Percentiles rank a stretch among this genome's conserved stretches.
phyloP scores from a whole-genome alignment of 2,888 invertebrate genomes.

The Thymelicus acteon region DNA sequence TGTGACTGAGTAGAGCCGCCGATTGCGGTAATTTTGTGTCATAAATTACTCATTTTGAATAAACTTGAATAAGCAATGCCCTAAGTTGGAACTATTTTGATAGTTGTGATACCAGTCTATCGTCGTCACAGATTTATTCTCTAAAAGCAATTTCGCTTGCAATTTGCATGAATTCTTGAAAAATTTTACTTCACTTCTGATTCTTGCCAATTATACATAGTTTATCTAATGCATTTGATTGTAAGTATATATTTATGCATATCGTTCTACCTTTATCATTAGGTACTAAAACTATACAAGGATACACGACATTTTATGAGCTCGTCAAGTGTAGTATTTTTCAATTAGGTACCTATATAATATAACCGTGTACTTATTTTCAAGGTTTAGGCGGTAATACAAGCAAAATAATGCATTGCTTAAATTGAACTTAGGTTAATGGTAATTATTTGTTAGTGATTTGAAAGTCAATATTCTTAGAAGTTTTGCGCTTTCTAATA shows the following conservation, averaged over 20 bases:
- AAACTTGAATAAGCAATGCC: no score
- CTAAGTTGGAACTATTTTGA: no score
- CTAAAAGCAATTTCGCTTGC: no score
- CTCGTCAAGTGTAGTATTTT: constrained; percentile 16
- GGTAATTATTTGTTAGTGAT: not conserved
- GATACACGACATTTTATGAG: not conserved
- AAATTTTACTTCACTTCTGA: no score
- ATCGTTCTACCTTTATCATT: constrained; percentile 19
- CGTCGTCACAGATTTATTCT: no score
- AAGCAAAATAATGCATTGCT: not conserved
- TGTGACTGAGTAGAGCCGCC: no score
- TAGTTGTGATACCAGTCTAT: no score
- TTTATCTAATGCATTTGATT: constrained; percentile 14
- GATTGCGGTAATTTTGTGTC: no score
- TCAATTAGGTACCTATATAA: constrained; percentile 4
- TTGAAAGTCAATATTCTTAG: constrained; percentile 2
- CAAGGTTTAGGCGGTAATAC: constrained; percentile 2
- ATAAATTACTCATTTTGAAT: no score
- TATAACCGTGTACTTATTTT: constrained; percentile 19
- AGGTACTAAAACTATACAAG: constrained; percentile 6
- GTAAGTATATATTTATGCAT: constrained; percentile 3
- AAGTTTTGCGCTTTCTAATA: not conserved
- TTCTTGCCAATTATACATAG: constrained; percentile 16
- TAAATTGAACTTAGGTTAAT: not conserved
- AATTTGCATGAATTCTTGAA: no score